Base-by-base conservation (phyloP, 2,888 invertebrate genomes). In the Lasioglossum oenotherae region DNA sequence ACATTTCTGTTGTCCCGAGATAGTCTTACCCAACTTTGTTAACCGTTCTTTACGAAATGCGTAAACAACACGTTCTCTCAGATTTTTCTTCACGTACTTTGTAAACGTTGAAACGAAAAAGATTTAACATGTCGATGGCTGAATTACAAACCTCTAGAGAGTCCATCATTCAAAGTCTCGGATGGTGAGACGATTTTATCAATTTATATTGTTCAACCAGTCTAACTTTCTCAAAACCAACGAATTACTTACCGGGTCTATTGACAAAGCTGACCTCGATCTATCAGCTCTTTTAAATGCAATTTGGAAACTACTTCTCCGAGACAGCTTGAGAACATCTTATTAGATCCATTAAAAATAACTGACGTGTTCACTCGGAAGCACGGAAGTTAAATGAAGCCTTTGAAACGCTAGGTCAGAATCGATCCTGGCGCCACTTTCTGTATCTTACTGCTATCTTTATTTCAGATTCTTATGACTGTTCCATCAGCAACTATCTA, bases 21-120 rank as follows among this genome's bases (percentile, higher is more conserved):
- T 12, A 57, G 4, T 12, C 23, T 57, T 57, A n/a, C n/a, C n/a
- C 57, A n/a, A 10, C 57, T n/a, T 57, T n/a, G 12, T 57, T n/a
- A 12, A 57, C 10, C 4, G 57, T 12, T 57, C 57, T n/a, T n/a
- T 4, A 57, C 12, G 1, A 57, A n/a, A 3, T 10, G 1, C 53
- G 53, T 3, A 0, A n/a, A 57, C 57, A 4, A 57, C 4, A n/a
- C 0, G 0, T 4, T n/a, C 1, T n/a, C n/a, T 8, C 2, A n/a
- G 23, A 53, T n/a, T n/a, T 53, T 53, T 53, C 23, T 53, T 53
- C 0, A 8, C 23, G 49, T 53, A 2, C 2, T 44, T 53, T 53
- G 49, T 23, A 53, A 23, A 23, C 4, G 19, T 19, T 49, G 19
- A 19, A 19, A 49, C 19, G 19, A 19, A 6, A 6, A 49, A 5